Evolutionary conservation across 1,140 invertebrate species (phyloP), one percentile per base, ranked within the genome.

Genomic region (Pachyrhynchus sulphureomaculatus): DNA sequence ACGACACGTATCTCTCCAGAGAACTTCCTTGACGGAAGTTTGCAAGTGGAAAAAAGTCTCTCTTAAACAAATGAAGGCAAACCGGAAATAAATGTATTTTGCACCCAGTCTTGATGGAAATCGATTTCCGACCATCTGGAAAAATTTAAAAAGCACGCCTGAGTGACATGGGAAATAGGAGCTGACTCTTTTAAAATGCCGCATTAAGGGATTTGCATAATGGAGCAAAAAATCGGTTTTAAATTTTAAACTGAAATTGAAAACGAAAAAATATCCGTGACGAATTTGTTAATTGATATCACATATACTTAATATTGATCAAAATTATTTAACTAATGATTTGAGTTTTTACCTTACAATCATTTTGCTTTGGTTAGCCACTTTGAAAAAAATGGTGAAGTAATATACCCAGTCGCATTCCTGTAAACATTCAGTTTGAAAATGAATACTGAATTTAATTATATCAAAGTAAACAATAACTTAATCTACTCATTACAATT

Each of bases 41-140:
- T 12, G 13, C 20, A 5, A 42, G 41, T 24, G 21, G 33, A 15
- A 15, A 45, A 47, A 47, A 57, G 54, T 57, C 54, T 15, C 32
- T 45, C 17, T 57, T 47, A 47, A 57, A 57, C 39, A 58, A 58
- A 58, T 39, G 55, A 26, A 34, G 42, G 44, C 17, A 32, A 49
- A 32, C 32, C 55, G 55, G 55, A 58, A 58, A 58, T 58, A 58
- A 49, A 58, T 58, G 55, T 49, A 44, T 58, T 58, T 49, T 39
- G 55, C 21, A 32, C 45, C n/a, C 18, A n/a, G 33, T 58, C 42
- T 49, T 32, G 55, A 58, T 26, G 42, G 26, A 34, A 37, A 58
- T 58, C 45, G 44, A 49, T 58, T 58, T 15, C 13, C 18, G 26
- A 29, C 45, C 45, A 33, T 48, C 42, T 58, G 45, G 55, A 58